A percentile compares a stretch with the other conserved stretches of the same genome.
These are phyloP conservation scores for Rhea americana DNA, from an alignment of 2,113 vertebrate species.

Conservation along the genomic window DNA sequence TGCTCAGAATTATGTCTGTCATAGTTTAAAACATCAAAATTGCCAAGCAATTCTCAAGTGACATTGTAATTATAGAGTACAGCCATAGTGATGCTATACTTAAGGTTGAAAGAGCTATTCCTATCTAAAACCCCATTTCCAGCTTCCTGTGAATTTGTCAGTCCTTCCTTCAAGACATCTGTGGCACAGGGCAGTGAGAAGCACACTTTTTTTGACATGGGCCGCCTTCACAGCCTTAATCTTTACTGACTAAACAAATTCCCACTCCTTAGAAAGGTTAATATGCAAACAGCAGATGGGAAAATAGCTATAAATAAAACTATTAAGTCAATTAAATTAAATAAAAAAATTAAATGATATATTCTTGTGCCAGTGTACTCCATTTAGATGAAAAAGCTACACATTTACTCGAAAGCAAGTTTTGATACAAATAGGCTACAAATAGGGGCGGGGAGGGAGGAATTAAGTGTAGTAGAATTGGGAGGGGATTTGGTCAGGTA, in stretches of 20 bases:
- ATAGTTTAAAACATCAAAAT: constrained; percentile 47
- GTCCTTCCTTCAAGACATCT: neutral
- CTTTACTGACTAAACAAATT: neutral
- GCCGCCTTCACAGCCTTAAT: neutral
- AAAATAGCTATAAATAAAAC: neutral
- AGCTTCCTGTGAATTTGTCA: neutral
- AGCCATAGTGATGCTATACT: neutral
- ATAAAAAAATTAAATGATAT: neutral
- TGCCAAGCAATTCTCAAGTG: constrained; percentile 50
- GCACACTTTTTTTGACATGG: neutral
- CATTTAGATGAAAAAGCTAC: neutral
- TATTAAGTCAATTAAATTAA: neutral
- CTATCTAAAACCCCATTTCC: neutral
- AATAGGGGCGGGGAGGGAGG: neutral
- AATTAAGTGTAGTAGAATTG: neutral
- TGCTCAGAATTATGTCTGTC: constrained; percentile 56
- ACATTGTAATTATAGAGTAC: constrained; percentile 61
- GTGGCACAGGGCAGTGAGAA: neutral
- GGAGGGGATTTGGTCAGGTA: neutral
- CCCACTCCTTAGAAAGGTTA: neutral
- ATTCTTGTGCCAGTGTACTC: neutral
- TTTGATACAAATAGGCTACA: neutral
- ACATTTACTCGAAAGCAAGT: neutral
- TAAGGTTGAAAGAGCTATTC: neutral
- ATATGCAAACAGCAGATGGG: neutral